These are phyloP conservation scores for Xiphydria camelus DNA, from an alignment of 2,888 invertebrate species.

Conservation along the genomic window DNA sequence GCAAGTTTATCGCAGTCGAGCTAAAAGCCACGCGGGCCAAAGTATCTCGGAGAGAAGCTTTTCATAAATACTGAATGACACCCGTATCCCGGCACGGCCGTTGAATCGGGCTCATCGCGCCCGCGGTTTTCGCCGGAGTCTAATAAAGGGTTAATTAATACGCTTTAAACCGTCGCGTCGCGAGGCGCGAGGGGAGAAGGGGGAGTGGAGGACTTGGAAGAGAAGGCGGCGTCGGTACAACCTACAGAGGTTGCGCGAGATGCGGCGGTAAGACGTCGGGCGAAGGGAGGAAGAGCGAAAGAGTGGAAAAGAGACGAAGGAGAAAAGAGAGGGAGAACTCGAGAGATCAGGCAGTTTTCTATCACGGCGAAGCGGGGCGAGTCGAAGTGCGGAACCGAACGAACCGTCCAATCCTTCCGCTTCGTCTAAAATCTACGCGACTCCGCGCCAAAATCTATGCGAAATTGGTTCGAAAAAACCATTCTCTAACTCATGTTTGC, in stretches of 20 bases:
- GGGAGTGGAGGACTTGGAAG: too few species aligned
- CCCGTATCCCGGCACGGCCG: constrained; percentile 28
- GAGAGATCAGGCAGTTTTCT: too few species aligned
- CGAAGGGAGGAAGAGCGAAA: constrained; percentile 13
- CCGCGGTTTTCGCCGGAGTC: constrained; percentile 50
- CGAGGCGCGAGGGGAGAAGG: constrained; percentile 14
- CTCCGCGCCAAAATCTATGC: too few species aligned
- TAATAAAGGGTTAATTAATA: constrained; percentile 58
- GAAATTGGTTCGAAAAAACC: too few species aligned
- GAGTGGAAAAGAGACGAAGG: constrained; percentile 13
- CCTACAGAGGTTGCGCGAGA: constrained; percentile 5
- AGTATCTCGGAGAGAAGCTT: too few species aligned
- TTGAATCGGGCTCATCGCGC: constrained; percentile 49
- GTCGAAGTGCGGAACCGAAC: too few species aligned
- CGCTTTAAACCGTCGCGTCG: constrained; percentile 48
- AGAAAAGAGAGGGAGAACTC: constrained; percentile 9
- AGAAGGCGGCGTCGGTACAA: constrained; percentile 18
- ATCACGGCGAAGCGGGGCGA: too few species aligned
- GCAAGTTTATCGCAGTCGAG: too few species aligned
- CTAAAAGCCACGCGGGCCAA: too few species aligned
- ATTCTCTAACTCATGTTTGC: too few species aligned
- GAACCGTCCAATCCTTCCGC: too few species aligned
- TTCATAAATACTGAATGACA: constrained; percentile 55
- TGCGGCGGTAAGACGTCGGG: not conserved
- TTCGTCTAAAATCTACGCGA: too few species aligned